Evolutionary conservation across 1,140 invertebrate genomes (phyloP).

Genomic region (Pogonognathellus flavescens): DNA sequence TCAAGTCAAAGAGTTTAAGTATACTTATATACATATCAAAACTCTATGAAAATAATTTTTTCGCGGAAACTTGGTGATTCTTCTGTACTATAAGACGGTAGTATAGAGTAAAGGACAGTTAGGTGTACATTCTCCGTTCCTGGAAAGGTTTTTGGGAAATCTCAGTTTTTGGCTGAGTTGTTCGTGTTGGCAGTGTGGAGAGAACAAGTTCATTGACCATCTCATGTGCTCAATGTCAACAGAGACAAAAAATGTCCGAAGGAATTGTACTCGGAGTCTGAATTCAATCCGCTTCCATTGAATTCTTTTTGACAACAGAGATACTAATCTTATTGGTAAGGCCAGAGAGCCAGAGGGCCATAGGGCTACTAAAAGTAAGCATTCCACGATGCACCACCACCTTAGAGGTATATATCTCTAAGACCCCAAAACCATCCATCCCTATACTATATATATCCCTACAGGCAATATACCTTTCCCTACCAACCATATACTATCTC

Average conservation of each 20-base stretch:
- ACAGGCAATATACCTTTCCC: too few species aligned
- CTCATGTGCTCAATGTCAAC: slow-evolving; percentile 25
- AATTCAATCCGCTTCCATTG: slow-evolving; percentile 21
- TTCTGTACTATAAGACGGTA: too few species aligned
- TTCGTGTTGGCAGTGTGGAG: not conserved
- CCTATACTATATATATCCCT: not conserved
- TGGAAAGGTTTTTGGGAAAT: too few species aligned
- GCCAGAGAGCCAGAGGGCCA: not conserved
- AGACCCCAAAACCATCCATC: not conserved
- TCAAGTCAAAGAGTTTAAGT: too few species aligned
- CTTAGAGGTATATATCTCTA: not conserved
- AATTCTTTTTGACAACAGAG: slow-evolving; percentile 16
- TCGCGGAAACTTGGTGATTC: too few species aligned
- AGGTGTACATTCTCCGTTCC: too few species aligned
- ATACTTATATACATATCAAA: too few species aligned
- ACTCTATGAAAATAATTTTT: too few species aligned
- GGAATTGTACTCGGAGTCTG: slow-evolving; percentile 11
- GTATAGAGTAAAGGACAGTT: too few species aligned
- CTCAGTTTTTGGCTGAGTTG: too few species aligned
- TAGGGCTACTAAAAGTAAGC: not conserved
- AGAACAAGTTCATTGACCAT: not conserved
- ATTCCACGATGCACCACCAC: too few species aligned
- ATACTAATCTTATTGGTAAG: not conserved
- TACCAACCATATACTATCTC: too few species aligned
- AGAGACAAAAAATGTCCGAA: not conserved